These are phyloP conservation scores for Gnathonemus longibarbis DNA, from an alignment of 2,113 vertebrate genomes.

Conservation along the genomic window DNA sequence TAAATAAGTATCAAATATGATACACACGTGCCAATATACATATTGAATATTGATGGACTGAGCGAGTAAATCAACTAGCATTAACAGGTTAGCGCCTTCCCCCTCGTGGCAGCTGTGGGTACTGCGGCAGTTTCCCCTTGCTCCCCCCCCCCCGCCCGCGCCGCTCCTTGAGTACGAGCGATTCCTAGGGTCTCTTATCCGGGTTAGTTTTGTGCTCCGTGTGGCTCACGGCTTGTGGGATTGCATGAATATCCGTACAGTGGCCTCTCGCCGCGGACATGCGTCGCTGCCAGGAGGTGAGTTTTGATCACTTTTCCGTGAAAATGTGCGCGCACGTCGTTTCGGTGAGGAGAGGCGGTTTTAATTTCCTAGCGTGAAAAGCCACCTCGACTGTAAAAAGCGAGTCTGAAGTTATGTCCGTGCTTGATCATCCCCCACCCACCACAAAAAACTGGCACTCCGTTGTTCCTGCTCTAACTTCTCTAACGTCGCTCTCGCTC, in stretches of 20 bases:
- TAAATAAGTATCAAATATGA: background rate
- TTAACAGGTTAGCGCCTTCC: conserved; percentile 18
- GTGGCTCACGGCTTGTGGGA: conserved; percentile 19
- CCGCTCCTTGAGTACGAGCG: conserved; percentile 53
- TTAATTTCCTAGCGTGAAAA: background rate
- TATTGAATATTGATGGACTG: background rate
- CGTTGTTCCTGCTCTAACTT: background rate
- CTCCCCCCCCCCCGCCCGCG: conserved; percentile 41
- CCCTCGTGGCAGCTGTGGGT: conserved; percentile 29
- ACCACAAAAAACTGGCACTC: background rate
- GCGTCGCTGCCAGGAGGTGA: conserved; percentile 24
- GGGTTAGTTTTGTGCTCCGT: conserved; percentile 33
- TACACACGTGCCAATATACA: background rate
- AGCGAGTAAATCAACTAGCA: background rate
- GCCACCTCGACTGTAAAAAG: conserved; percentile 12
- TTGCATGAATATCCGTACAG: conserved; percentile 34
- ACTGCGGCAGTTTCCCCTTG: conserved; percentile 28
- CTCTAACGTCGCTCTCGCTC: background rate
- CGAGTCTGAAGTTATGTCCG: background rate
- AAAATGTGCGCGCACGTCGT: background rate
- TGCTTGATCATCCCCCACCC: background rate
- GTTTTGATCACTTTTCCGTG: background rate
- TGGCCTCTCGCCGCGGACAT: conserved; percentile 28
- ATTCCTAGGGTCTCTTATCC: conserved; percentile 45
- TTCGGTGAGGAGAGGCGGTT: background rate